These are phyloP conservation scores for Apogon talboti DNA, from an alignment of 2,797 vertebrate genomes.

Conservation along the genomic window DNA sequence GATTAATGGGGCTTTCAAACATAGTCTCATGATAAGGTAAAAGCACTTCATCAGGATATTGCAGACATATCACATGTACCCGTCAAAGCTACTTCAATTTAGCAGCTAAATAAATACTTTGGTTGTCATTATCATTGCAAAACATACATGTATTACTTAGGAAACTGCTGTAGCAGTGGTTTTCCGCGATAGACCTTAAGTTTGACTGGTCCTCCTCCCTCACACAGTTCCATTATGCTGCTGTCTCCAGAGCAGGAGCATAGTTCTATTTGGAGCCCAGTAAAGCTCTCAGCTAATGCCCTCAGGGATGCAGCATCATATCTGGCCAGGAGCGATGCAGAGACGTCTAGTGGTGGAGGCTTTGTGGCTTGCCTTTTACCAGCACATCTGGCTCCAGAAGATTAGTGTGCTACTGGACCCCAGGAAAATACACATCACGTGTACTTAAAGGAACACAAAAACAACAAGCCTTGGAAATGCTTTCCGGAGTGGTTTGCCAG, in stretches of 20 bases:
- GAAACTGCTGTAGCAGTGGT: constrained; percentile 57
- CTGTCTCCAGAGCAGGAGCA: constrained; percentile 76
- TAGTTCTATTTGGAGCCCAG: constrained; percentile 79
- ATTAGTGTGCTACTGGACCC: constrained; percentile 80
- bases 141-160: constrained; percentile 57
- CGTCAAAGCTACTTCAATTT: constrained; percentile 20
- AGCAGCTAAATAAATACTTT: constrained; percentile 40
- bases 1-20: constrained; percentile 51
- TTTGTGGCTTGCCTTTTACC: constrained; percentile 80
- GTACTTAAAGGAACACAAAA: constrained; percentile 73
- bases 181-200: constrained; percentile 64
- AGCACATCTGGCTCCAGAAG: constrained; percentile 80
- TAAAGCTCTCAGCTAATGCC: constrained; percentile 81
- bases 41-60: constrained; percentile 36
- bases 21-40: constrained; percentile 31
- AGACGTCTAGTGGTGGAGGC: constrained; percentile 79
- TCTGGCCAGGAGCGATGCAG: constrained; percentile 81
- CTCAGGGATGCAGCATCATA: constrained; percentile 78
- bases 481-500: constrained; percentile 55
- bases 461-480: constrained; percentile 67
- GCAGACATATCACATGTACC: background rate
- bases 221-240: constrained; percentile 69
- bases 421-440: constrained; percentile 76
- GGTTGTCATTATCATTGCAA: constrained; percentile 48
- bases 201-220: constrained; percentile 68